Percentiles rank a stretch among this genome's conserved stretches.
phyloP scores from a whole-genome alignment of 2,888 invertebrate genomes.

The Amphipyra tragopoginis region DNA sequence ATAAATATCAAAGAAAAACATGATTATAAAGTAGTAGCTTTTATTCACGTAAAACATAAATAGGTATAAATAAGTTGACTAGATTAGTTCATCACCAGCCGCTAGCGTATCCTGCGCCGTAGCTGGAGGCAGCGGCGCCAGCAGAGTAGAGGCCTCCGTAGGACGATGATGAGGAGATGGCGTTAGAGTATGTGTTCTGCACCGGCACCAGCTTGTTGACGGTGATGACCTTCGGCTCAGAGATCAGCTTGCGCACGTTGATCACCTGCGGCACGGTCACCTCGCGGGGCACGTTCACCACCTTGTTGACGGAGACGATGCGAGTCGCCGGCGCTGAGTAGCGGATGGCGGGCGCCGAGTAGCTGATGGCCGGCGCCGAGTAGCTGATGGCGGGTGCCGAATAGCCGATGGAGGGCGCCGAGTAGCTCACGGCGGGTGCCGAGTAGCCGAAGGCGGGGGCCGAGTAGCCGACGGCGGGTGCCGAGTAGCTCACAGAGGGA shows the following conservation, averaged over 20 bases:
- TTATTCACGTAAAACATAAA: constrained; percentile 10
- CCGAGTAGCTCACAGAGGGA: too few relatives aligned
- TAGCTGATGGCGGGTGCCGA: too few relatives aligned
- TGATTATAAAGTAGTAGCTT: too few relatives aligned
- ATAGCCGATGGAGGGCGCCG: too few relatives aligned
- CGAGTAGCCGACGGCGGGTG: too few relatives aligned
- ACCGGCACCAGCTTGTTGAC: constrained; percentile 47
- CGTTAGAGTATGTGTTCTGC: not conserved
- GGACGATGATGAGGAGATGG: not conserved
- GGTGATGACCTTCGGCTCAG: constrained; percentile 43
- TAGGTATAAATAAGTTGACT: not conserved
- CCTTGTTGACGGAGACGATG: constrained; percentile 38
- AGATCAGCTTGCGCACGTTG: constrained; percentile 43
- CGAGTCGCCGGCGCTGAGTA: constrained; percentile 17
- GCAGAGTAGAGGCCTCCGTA: constrained; percentile 13
- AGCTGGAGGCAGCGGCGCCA: constrained; percentile 1
- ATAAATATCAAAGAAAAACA: too few relatives aligned
- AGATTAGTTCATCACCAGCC: constrained; percentile 15
- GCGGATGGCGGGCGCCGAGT: not conserved
- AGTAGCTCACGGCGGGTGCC: too few relatives aligned
- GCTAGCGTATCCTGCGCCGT: constrained; percentile 32
- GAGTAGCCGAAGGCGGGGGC: not conserved
- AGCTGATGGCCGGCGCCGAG: too few relatives aligned
- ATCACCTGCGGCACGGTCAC: constrained; percentile 48
- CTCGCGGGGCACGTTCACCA: constrained; percentile 51